Evolutionary conservation across 2,888 invertebrate species (phyloP).

Genomic region (Orthosia incerta): DNA sequence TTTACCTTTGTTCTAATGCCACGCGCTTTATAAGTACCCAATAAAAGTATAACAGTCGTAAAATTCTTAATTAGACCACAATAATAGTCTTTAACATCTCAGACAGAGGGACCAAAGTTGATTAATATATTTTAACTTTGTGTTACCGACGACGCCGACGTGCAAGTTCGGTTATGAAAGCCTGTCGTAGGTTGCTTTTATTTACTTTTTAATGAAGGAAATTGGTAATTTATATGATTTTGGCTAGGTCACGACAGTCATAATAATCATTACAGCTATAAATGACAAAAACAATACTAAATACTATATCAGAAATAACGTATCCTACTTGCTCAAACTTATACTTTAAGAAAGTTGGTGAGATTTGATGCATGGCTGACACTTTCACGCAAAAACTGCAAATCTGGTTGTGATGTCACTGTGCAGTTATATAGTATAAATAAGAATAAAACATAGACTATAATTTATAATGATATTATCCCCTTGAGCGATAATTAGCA

Average conservation of each 20-base stretch:
- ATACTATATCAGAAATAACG: too few relatives aligned
- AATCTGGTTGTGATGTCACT: too few relatives aligned
- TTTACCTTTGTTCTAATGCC: conserved; percentile 81
- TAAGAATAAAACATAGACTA: too few relatives aligned
- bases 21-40: conserved; percentile 71
- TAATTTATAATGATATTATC: too few relatives aligned
- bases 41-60: conserved; percentile 65
- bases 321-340: too few relatives aligned
- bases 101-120: conserved; percentile 53
- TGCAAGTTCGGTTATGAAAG: conserved; percentile 41
- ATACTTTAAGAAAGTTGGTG: too few relatives aligned
- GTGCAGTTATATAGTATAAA: too few relatives aligned
- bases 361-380: too few relatives aligned
- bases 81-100: conserved; percentile 46
- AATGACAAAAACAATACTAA: background rate
- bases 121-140: conserved; percentile 54
- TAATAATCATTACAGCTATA: background rate
- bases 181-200: conserved; percentile 11
- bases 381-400: too few relatives aligned
- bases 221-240: conserved; percentile 19
- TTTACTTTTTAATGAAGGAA: conserved; percentile 38
- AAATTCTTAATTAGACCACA: conserved; percentile 54
- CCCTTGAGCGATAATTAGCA: too few relatives aligned
- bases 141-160: conserved; percentile 61
- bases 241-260: background rate